Evolutionary conservation across 2,113 vertebrate genomes (phyloP), one percentile per base, ranked within the genome.

Genomic region (Tauraco erythrolophus): DNA sequence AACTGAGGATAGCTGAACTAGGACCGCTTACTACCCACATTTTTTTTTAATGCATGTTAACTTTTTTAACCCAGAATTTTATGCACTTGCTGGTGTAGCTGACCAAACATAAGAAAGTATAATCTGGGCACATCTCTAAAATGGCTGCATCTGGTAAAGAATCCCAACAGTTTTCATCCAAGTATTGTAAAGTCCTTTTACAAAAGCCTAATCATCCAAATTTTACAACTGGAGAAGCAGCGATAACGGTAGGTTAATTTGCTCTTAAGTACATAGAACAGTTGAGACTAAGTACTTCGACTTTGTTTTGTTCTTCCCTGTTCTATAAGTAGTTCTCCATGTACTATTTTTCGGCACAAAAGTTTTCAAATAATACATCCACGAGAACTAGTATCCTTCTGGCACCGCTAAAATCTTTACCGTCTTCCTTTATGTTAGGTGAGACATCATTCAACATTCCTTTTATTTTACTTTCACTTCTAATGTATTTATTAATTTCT

Each of bases 131-230:
- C 1, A 90, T 35, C 17, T 60, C n/a, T 62, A 31, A 82, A 83
- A 77, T n/a, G 21, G 7, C 11, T 53, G 3, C 9, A 61, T 57
- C 12, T 65, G 21, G 19, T 62, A 83, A 58, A 7, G 25, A 22
- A 39, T 19, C 0, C 1, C 3, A 28, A 16, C 1, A 17, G 16
- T 56, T 89, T 88, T 60, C 19, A 68, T 16, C 14, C 1, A 3
- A 66, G 27, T 64, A 57, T 9, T 43, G 41, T 19, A 16, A 60
- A 54, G 16, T 43, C 12, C 30, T 76, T 66, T 79, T 10, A 68
- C 14, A 85, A 53, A 41, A 62, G 13, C 5, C 22, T 28, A 18
- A 57, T 62, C 3, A 78, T 33, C 53, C 4, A 61, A 41, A 88
- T 58, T 61, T 84, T 31, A 31, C 41, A 77, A 25, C 0, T n/a